A percentile compares a stretch with the other conserved stretches of the same genome.
These are phyloP conservation scores for Drosophila sordidapex DNA, from an alignment of 2,888 invertebrate species.

Conservation along the genomic window DNA sequence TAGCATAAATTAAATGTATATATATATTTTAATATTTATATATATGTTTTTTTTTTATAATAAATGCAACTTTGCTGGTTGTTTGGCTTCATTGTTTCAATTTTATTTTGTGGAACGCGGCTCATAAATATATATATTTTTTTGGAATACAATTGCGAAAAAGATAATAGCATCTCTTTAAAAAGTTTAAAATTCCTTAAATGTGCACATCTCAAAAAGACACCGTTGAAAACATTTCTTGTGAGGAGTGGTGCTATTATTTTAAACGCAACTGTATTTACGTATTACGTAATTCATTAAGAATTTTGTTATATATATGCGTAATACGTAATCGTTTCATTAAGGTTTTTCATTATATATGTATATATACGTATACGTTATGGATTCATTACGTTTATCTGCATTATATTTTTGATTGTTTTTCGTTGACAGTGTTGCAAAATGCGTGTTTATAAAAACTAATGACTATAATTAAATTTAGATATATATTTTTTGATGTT, in stretches of 20 bases:
- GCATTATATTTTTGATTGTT: constrained; percentile 41
- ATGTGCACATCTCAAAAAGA: not conserved
- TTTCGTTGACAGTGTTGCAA: constrained; percentile 48
- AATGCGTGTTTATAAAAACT: constrained; percentile 65
- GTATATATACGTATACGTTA: constrained; percentile 29
- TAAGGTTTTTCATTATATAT: constrained; percentile 4
- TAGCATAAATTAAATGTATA: constrained; percentile 8
- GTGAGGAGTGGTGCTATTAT: not conserved
- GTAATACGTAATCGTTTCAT: not conserved
- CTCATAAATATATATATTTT: constrained; percentile 40
- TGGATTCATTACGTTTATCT: constrained; percentile 13
- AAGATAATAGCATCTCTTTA: not conserved
- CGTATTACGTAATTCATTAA: not conserved
- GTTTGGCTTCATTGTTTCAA: constrained; percentile 47
- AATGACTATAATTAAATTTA: constrained; percentile 46
- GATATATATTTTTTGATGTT: constrained; percentile 17
- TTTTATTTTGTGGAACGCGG: constrained; percentile 9
- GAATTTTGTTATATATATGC: constrained; percentile 16
- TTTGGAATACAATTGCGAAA: not conserved
- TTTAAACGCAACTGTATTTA: not conserved
- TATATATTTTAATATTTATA: not conserved
- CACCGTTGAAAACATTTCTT: not conserved
- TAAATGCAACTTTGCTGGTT: constrained; percentile 52
- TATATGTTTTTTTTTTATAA: constrained; percentile 33
- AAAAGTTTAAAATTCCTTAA: too few species aligned